Percentiles rank a stretch among this genome's conserved stretches.
These are phyloP conservation scores for Brachylomia viminalis DNA, from an alignment of 2,888 invertebrate genomes.

Conservation along the genomic window DNA sequence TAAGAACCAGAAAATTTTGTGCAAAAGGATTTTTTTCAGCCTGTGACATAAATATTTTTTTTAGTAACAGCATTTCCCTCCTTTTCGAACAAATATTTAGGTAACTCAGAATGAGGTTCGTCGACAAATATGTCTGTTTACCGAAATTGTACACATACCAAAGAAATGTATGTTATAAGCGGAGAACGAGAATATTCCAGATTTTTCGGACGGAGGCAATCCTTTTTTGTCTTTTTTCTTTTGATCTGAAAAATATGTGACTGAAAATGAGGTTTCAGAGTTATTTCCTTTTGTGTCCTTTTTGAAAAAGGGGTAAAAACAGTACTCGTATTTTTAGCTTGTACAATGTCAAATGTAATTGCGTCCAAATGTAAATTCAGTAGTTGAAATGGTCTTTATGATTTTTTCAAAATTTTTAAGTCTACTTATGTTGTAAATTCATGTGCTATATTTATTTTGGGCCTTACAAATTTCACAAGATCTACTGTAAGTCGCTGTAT, in stretches of 20 bases:
- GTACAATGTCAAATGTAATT: neutral
- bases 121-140: conserved; percentile 51
- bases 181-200: conserved; percentile 6
- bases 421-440: too few relatives aligned
- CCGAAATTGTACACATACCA: conserved; percentile 29
- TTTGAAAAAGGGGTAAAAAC: neutral
- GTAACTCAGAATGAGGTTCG: conserved; percentile 32
- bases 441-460: neutral
- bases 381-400: neutral
- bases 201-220: conserved; percentile 8
- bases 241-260: conserved; percentile 26
- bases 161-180: conserved; percentile 31
- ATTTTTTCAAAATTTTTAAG: neutral
- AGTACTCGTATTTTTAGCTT: neutral
- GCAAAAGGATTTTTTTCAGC: neutral
- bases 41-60: conserved; percentile 9
- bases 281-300: conserved; percentile 12
- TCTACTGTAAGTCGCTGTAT: too few relatives aligned
- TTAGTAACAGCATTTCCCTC: conserved; percentile 37
- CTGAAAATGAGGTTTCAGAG: conserved; percentile 9
- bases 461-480: neutral
- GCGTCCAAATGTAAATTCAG: neutral
- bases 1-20: conserved; percentile 17
- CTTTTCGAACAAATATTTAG: conserved; percentile 55
- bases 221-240: conserved; percentile 1